A percentile compares a stretch with the other conserved stretches of the same genome.
phyloP scores from a whole-genome alignment of 2,888 invertebrate genomes.

The Metalampra italica region DNA sequence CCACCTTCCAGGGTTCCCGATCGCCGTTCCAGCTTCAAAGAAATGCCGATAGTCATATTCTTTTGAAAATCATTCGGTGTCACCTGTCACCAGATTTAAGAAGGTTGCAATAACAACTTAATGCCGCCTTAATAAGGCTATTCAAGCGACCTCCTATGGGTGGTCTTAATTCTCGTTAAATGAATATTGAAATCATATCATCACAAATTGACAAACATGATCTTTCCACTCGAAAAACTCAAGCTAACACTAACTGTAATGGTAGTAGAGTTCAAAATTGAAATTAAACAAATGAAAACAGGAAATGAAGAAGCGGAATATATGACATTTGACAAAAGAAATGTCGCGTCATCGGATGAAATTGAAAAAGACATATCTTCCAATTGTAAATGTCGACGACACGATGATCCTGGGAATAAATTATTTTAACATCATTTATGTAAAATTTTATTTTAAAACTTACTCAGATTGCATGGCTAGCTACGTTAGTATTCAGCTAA shows the following conservation, averaged over 20 bases:
- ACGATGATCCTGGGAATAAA: not conserved
- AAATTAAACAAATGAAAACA: slow-evolving; percentile 16
- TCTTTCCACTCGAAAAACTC: not conserved
- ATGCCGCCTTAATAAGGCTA: slow-evolving; percentile 36
- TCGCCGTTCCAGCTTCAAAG: too few species aligned
- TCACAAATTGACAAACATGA: slow-evolving; percentile 6
- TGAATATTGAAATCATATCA: slow-evolving; percentile 23
- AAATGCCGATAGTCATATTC: too few species aligned
- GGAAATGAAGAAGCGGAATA: not conserved
- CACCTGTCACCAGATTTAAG: slow-evolving; percentile 36
- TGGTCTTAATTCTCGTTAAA: slow-evolving; percentile 35
- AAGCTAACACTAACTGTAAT: slow-evolving; percentile 2
- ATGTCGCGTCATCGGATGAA: slow-evolving; percentile 40
- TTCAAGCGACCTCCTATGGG: slow-evolving; percentile 38
- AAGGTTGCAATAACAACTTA: slow-evolving; percentile 34
- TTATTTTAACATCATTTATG: not conserved
- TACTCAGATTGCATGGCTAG: too few species aligned
- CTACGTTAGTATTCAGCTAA: too few species aligned
- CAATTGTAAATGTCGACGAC: slow-evolving; percentile 5
- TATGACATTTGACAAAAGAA: slow-evolving; percentile 35
- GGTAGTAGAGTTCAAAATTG: slow-evolving; percentile 2
- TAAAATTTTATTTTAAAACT: too few species aligned
- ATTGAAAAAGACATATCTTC: slow-evolving; percentile 26
- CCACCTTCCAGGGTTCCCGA: too few species aligned
- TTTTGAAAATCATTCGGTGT: slow-evolving; percentile 12